These are phyloP conservation scores for Rhombomys opimus DNA, from an alignment of 2,113 vertebrate genomes.

Conservation along the genomic window DNA sequence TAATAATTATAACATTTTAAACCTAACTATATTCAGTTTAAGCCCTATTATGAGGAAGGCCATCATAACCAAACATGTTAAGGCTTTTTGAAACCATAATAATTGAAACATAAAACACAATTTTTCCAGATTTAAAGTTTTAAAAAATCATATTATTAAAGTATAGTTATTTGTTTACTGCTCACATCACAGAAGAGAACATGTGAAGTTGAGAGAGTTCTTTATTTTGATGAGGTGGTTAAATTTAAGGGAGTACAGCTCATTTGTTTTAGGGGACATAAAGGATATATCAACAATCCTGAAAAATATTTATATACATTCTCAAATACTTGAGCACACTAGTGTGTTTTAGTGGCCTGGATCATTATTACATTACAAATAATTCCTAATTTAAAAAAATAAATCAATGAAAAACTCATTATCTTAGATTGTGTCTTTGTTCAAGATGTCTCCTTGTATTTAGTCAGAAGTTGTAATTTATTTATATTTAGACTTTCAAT, in stretches of 20 bases:
- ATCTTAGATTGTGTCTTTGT: not conserved
- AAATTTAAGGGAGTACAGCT: not conserved
- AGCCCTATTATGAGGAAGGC: not conserved
- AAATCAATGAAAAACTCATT: not conserved
- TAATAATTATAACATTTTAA: too few relatives aligned
- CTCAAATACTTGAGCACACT: not conserved
- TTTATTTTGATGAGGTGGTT: not conserved
- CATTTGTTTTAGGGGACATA: not conserved
- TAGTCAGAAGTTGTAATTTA: not conserved
- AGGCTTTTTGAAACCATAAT: not conserved
- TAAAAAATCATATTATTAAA: not conserved
- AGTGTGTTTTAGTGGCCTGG: not conserved
- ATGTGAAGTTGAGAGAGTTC: not conserved
- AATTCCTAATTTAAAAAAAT: not conserved
- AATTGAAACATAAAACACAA: not conserved
- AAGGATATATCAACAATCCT: conserved; percentile 16
- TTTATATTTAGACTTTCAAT: not conserved
- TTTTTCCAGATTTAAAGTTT: not conserved
- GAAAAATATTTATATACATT: conserved; percentile 16
- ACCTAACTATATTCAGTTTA: not conserved
- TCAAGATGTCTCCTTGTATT: not conserved
- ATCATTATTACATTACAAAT: not conserved
- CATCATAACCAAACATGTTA: not conserved
- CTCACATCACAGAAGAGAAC: not conserved
- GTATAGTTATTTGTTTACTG: not conserved